Conservation (phyloP, 2,113 vertebrate species). For the Hystrix cristata region DNA sequence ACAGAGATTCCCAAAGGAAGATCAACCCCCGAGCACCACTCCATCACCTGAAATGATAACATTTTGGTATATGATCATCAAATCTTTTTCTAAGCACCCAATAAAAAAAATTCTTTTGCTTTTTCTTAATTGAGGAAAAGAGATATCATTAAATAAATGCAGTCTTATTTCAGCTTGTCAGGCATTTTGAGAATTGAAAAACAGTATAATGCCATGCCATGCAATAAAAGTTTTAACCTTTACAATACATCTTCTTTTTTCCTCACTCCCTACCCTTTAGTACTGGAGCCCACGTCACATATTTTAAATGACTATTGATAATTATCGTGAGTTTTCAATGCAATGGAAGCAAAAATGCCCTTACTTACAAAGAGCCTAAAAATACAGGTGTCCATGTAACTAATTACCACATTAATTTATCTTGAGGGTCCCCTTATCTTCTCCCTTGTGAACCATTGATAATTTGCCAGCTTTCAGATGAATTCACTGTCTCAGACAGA, state of each 20-base stretch:
- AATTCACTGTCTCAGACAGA: slow-evolving; percentile 74
- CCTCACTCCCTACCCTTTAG: background rate
- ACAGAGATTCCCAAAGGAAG: background rate
- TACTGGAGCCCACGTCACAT: background rate
- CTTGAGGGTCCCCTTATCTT: background rate
- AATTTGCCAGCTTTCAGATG: slow-evolving; percentile 56
- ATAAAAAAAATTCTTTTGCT: slow-evolving; percentile 32
- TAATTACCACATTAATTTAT: slow-evolving; percentile 74
- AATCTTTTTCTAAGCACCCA: slow-evolving; percentile 43
- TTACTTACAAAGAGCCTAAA: slow-evolving; percentile 43
- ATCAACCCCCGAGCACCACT: background rate
- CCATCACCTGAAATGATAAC: background rate
- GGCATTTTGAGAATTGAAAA: slow-evolving; percentile 65
- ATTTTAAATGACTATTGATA: slow-evolving; percentile 63
- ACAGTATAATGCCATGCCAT: slow-evolving; percentile 13
- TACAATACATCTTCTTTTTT: slow-evolving; percentile 17
- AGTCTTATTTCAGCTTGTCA: slow-evolving; percentile 45
- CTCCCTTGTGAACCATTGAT: slow-evolving; percentile 47
- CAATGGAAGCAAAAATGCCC: background rate
- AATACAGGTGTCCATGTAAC: slow-evolving; percentile 46
- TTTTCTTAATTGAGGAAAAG: slow-evolving; percentile 16
- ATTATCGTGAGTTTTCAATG: background rate
- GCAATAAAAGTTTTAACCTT: slow-evolving; percentile 50
- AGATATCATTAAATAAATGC: slow-evolving; percentile 19
- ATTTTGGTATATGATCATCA: background rate